Base-by-base conservation (phyloP, 2,797 vertebrate genomes). In the Falco peregrinus region DNA sequence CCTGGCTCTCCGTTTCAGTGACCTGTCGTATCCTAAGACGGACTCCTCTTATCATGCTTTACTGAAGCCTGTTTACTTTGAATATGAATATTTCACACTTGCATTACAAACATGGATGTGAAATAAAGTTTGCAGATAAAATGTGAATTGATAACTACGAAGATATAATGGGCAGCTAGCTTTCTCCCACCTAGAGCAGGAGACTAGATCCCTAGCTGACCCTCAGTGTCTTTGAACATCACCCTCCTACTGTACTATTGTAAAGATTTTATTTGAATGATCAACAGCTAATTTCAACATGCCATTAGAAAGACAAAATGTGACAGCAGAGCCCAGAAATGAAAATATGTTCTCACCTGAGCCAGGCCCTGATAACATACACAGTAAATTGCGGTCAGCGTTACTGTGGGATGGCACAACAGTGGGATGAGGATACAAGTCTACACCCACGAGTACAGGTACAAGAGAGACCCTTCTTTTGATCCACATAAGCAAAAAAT, bases 161-260 rank as follows among this genome's bases (percentile, higher is more conserved):
- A 31, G 14, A 31, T 0, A 11, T 0, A 56, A 26, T 0, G 18
- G n/a, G 33, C 53, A 76, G n/a, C 7, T 73, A 80, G 77, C 20
- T 28, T 29, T 21, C n/a, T 43, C 31, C 20, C 17, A 10, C 15
- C 41, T 28, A 28, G 19, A 81, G 16, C n/a, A 59, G 26, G 13
- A 13, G 28, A 35, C 16, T 7, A 28, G 41, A 71, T 43, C 33
- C 59, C 12, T n/a, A 24, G 20, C 35, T 56, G 71, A 59, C 39
- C 50, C 24, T 77, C 22, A 6, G 17, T 1, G 8, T 2, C 68
- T 41, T 13, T 5, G 21, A 53, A n/a, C 35, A 12, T 7, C 61
- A 16, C 24, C 48, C 25, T 84, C 47, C 45, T 13, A 3, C 53
- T 14, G 5, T 18, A 9, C 15, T 41, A 16, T 2, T 4, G 8